phyloP scores from a whole-genome alignment of 2,888 invertebrate species.

The Trimorus sp. region DNA sequence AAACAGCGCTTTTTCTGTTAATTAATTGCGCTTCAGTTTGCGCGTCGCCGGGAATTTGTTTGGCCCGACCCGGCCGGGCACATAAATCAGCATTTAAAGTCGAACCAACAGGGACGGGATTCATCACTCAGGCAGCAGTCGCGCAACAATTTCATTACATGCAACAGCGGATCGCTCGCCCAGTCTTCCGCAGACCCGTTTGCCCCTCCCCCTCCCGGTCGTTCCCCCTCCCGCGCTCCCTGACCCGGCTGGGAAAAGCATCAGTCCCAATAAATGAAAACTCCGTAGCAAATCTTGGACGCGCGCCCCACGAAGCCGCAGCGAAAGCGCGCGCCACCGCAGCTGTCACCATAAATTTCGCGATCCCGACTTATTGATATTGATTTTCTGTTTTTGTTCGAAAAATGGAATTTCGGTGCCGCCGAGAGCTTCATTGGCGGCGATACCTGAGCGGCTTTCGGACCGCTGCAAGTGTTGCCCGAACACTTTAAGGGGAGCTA shows the following conservation, averaged over 20 bases:
- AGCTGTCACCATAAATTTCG: conserved; percentile 59
- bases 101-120: conserved; percentile 41
- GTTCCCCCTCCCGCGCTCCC: conserved; percentile 15
- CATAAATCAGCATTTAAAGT: conserved; percentile 61
- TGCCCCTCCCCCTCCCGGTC: conserved; percentile 12
- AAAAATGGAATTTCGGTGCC: conserved; percentile 27
- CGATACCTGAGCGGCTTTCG: too few relatives aligned
- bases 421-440: too few relatives aligned
- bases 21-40: conserved; percentile 52
- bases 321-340: conserved; percentile 41
- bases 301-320: conserved; percentile 41
- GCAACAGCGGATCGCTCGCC: conserved; percentile 54
- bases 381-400: conserved; percentile 54
- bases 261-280: conserved; percentile 65
- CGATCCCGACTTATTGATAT: conserved; percentile 54
- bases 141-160: conserved; percentile 62
- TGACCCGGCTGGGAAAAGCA: conserved; percentile 42
- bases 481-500: too few relatives aligned
- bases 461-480: too few relatives aligned
- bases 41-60: conserved; percentile 42
- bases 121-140: conserved; percentile 54
- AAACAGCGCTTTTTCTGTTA: conserved; percentile 32
- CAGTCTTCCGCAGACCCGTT: conserved; percentile 10
- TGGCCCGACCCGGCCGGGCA: conserved; percentile 11
- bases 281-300: conserved; percentile 58